Conservation (phyloP, 2,797 vertebrate genomes). For the Zonotrichia albicollis region DNA sequence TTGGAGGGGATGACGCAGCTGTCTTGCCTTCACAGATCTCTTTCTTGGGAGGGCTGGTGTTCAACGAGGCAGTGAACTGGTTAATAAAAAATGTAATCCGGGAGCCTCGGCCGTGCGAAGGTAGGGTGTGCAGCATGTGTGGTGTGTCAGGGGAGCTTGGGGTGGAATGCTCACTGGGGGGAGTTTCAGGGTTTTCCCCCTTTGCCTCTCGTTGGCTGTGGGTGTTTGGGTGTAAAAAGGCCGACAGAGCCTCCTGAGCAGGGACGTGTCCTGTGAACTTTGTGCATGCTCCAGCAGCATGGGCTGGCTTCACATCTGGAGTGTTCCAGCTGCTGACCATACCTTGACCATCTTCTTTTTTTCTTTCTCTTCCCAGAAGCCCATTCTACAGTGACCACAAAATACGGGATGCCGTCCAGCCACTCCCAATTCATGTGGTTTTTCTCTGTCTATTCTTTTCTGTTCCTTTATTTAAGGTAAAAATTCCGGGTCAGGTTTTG, state of each 20-base stretch:
- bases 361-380: slow-evolving; percentile 78
- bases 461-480: slow-evolving; percentile 99
- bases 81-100: slow-evolving; percentile 92
- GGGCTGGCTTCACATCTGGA: neutral
- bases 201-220: neutral
- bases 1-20: neutral
- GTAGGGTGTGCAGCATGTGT: slow-evolving; percentile 64
- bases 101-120: slow-evolving; percentile 94
- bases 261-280: neutral
- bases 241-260: neutral
- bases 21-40: slow-evolving; percentile 86
- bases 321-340: neutral
- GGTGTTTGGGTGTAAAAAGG: neutral
- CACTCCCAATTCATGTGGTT: slow-evolving; percentile 99
- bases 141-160: neutral
- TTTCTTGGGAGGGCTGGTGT: slow-evolving; percentile 90
- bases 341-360: slow-evolving; percentile 29
- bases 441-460: slow-evolving; percentile 98
- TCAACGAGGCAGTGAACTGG: slow-evolving; percentile 97
- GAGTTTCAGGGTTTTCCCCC: neutral
- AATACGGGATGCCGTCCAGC: slow-evolving; percentile 98
- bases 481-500: slow-evolving; percentile 4
- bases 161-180: neutral
- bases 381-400: slow-evolving; percentile 85
- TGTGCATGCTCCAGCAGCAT: neutral